Evolutionary conservation across 2,888 invertebrate species (phyloP).

Genomic region (Embidobia sp.): DNA sequence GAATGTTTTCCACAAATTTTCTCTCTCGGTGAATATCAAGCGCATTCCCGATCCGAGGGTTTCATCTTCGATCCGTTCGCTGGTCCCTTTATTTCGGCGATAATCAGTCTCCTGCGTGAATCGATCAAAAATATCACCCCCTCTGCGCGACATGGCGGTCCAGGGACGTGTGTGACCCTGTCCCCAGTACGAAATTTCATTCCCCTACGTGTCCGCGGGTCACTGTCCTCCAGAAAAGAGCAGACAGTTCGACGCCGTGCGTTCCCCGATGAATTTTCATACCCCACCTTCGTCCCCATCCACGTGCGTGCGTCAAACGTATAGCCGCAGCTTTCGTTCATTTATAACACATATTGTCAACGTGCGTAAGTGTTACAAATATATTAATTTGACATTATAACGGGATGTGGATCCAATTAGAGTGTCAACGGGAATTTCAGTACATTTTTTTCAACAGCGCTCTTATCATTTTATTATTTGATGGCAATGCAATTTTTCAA

Average conservation of each 20-base stretch:
- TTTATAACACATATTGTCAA: neutral
- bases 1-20: no score
- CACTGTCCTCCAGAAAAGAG: constrained; percentile 69
- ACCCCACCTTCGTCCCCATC: constrained; percentile 23
- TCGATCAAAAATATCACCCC: constrained; percentile 47
- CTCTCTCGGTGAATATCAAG: no score
- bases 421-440: no score
- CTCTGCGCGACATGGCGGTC: constrained; percentile 23
- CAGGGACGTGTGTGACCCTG: constrained; percentile 61
- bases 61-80: no score
- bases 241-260: constrained; percentile 70
- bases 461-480: no score
- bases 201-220: constrained; percentile 67
- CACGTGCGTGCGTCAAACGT: constrained; percentile 45
- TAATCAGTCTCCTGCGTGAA: constrained; percentile 23
- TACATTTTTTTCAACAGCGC: no score
- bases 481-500: no score
- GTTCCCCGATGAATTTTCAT: constrained; percentile 70
- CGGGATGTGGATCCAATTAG: constrained; percentile 16
- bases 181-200: constrained; percentile 57
- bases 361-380: constrained; percentile 22
- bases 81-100: constrained; percentile 30
- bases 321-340: constrained; percentile 32
- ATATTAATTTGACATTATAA: constrained; percentile 20
- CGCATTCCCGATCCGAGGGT: no score